Conservation (phyloP, 2,888 invertebrate species). For the Tortrix viridana region DNA sequence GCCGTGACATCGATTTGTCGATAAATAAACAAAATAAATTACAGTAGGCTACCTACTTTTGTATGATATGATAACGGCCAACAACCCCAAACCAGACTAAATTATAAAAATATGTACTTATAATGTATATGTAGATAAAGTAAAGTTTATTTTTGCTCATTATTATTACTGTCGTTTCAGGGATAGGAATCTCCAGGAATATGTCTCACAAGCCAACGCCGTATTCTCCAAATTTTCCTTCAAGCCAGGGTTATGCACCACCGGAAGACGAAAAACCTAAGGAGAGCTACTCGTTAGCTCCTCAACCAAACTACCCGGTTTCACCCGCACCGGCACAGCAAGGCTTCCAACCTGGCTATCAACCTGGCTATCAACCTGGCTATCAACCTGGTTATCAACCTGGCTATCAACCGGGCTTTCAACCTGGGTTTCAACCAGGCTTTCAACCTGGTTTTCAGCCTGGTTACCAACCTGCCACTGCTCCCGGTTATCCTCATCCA, state of each 20-base stretch:
- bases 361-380: slow-evolving; percentile 69
- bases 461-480: slow-evolving; percentile 56
- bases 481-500: slow-evolving; percentile 54
- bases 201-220: slow-evolving; percentile 77
- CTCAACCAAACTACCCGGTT: slow-evolving; percentile 50
- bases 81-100: too few species aligned
- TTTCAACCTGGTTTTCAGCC: slow-evolving; percentile 39
- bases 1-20: too few species aligned
- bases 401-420: slow-evolving; percentile 60
- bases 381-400: slow-evolving; percentile 67
- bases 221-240: slow-evolving; percentile 76
- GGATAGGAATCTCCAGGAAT: slow-evolving; percentile 37
- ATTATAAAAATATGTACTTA: too few species aligned
- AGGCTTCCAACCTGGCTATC: slow-evolving; percentile 66
- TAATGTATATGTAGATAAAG: too few species aligned
- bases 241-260: slow-evolving; percentile 71
- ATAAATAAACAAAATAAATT: too few species aligned
- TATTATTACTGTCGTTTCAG: slow-evolving; percentile 17
- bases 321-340: slow-evolving; percentile 54
- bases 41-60: too few species aligned
- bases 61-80: too few species aligned
- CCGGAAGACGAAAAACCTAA: slow-evolving; percentile 57
- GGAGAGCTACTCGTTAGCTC: slow-evolving; percentile 63
- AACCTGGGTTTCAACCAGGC: slow-evolving; percentile 58
- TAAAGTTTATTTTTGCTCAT: too few species aligned